Evolutionary conservation across 2,888 invertebrate species (phyloP), one percentile per base, ranked within the genome.

Genomic region (Myopa tessellatipennis): DNA sequence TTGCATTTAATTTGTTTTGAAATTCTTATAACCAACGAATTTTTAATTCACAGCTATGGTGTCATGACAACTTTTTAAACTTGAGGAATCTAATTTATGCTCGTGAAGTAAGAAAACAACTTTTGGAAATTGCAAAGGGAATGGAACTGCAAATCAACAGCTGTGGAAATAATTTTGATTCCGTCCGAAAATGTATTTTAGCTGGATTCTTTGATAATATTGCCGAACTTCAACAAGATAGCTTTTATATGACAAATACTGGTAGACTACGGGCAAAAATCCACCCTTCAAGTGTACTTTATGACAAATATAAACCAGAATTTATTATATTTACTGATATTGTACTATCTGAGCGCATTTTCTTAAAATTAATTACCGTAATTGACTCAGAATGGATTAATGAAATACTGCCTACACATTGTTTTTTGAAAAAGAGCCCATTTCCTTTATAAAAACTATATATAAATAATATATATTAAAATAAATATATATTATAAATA

Each of bases 1-100:
- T 61, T 61, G n/a, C 7, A 61, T 12, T n/a, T 18, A 61, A 61
- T 26, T n/a, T 10, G 18, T 61, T 61, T 18, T 61, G 61, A 34
- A 12, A 50, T 55, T 69, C 16, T 61, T 61, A 61, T 18, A 61
- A 16, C 8, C 8, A 26, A 61, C 4, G 4, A n/a, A 61, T n/a
- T 26, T 61, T 79, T 72, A 58, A 70, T 50, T 81, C 81, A 55
- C 55, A 88, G 88, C 78, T 88, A 88, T 98, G 97, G 96, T 98
- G 98, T 86, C 93, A 93, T 85, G 96, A 97, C 82, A 96, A 98
- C 89, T 97, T 93, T 87, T 90, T 98, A 72, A 95, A 97, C 87
- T 91, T 92, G 80, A 92, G 96, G 82, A 96, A 97, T 90, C 91
- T 98, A 85, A 90, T 92, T 61, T 95, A 95, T 85, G 97, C 96